phyloP scores from a whole-genome alignment of 2,797 vertebrate species.

The Intellagama lesueurii region DNA sequence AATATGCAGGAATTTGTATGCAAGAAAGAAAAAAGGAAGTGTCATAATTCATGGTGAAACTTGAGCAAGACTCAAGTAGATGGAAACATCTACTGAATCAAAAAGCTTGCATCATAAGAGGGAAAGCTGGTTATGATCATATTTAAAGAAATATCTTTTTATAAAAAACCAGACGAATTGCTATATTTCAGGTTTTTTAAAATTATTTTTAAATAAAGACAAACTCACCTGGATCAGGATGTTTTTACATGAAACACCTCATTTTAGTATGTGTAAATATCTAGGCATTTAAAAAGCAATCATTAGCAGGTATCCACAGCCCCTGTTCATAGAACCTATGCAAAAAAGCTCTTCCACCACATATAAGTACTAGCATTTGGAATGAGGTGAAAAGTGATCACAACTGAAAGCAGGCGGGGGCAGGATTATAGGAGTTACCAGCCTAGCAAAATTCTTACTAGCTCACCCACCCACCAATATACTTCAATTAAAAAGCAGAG shows the following conservation, averaged over 20 bases:
- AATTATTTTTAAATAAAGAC: conserved; percentile 25
- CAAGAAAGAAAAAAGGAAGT: neutral
- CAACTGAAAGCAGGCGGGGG: too few relatives aligned
- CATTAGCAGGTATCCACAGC: too few relatives aligned
- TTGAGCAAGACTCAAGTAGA: neutral
- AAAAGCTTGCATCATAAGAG: neutral
- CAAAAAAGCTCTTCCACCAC: too few relatives aligned
- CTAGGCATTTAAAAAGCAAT: neutral
- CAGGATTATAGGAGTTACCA: too few relatives aligned
- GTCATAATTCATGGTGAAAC: neutral
- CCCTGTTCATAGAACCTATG: too few relatives aligned
- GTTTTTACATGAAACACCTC: conserved; percentile 39
- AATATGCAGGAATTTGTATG: neutral
- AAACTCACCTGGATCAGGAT: conserved; percentile 43
- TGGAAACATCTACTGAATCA: neutral
- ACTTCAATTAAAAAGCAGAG: too few relatives aligned
- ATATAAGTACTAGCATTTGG: too few relatives aligned
- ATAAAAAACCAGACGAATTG: conserved; percentile 31
- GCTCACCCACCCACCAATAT: too few relatives aligned
- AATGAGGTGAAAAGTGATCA: too few relatives aligned
- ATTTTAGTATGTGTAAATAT: conserved; percentile 57
- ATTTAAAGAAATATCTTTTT: conserved; percentile 35
- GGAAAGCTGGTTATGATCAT: neutral
- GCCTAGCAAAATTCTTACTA: too few relatives aligned
- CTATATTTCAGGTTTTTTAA: neutral